A percentile compares a stretch with the other conserved stretches of the same genome.
Evolutionary conservation across 2,797 vertebrate genomes (phyloP).

Genomic region (Xenentodon cancila): DNA sequence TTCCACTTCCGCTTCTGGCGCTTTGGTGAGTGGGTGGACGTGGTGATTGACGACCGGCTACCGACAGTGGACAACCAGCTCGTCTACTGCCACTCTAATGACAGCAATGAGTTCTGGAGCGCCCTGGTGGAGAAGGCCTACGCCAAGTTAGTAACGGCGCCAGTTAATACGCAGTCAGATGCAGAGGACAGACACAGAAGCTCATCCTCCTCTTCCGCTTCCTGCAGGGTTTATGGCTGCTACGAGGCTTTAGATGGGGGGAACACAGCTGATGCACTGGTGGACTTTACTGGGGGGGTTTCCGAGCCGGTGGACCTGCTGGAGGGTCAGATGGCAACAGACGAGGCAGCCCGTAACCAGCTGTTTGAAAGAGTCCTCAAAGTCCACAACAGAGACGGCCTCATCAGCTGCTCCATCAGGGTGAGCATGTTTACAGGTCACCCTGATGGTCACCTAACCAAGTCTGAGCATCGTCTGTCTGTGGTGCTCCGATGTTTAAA

Average conservation of each 20-base stretch:
- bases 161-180: background rate
- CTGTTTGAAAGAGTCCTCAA: conserved; percentile 94
- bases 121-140: conserved; percentile 98
- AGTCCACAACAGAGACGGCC: conserved; percentile 93
- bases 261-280: conserved; percentile 94
- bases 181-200: no score
- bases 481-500: no score
- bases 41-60: conserved; percentile 95
- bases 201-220: background rate
- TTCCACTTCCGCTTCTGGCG: conserved; percentile 99
- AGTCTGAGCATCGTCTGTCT: no score
- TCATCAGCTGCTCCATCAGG: conserved; percentile 98
- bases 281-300: conserved; percentile 95
- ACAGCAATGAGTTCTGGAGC: conserved; percentile 96
- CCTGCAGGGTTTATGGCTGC: conserved; percentile 88
- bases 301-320: conserved; percentile 93
- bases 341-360: conserved; percentile 87
- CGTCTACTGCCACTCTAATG: conserved; percentile 97
- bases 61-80: conserved; percentile 93
- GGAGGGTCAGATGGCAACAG: conserved; percentile 84
- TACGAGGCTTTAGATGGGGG: conserved; percentile 96
- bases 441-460: no score
- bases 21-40: conserved; percentile 94
- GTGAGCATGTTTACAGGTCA: conserved; percentile 80
- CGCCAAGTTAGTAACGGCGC: conserved; percentile 87